Evolutionary conservation across 2,113 vertebrate species (phyloP).

Genomic region (Lepisosteus osseus): DNA sequence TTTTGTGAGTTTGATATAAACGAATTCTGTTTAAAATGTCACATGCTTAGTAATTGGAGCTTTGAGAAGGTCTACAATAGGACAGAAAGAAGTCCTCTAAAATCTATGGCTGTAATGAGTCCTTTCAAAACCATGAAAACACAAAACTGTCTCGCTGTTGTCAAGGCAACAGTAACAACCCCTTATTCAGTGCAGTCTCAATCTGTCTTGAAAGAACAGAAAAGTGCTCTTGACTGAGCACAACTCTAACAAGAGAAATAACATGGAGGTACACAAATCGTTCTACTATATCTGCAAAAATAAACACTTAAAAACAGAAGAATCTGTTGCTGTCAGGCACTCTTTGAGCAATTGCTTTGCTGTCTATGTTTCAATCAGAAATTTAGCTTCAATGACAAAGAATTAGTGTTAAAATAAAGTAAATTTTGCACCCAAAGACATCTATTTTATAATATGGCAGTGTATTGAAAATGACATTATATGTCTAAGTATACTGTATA

Average conservation of each 20-base stretch:
- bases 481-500: too few relatives aligned
- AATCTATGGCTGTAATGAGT: background rate
- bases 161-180: conserved; percentile 68
- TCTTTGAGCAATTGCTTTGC: too few relatives aligned
- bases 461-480: too few relatives aligned
- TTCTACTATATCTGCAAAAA: too few relatives aligned
- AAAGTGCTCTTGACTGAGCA: conserved; percentile 10
- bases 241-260: conserved; percentile 17
- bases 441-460: background rate
- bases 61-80: background rate
- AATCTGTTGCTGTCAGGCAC: too few relatives aligned
- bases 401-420: background rate
- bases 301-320: too few relatives aligned
- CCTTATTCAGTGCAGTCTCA: conserved; percentile 58
- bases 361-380: too few relatives aligned
- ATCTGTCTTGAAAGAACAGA: conserved; percentile 39
- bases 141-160: conserved; percentile 63
- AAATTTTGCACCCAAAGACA: background rate
- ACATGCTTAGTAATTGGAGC: too few relatives aligned
- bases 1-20: too few relatives aligned
- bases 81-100: background rate
- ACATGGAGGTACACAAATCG: conserved; percentile 3
- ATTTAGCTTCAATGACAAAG: too few relatives aligned
- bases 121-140: conserved; percentile 41
- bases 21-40: too few relatives aligned